Evolutionary conservation across 2,797 vertebrate species (phyloP), one percentile per base, ranked within the genome.

Genomic region (Halcyon chelicuti): DNA sequence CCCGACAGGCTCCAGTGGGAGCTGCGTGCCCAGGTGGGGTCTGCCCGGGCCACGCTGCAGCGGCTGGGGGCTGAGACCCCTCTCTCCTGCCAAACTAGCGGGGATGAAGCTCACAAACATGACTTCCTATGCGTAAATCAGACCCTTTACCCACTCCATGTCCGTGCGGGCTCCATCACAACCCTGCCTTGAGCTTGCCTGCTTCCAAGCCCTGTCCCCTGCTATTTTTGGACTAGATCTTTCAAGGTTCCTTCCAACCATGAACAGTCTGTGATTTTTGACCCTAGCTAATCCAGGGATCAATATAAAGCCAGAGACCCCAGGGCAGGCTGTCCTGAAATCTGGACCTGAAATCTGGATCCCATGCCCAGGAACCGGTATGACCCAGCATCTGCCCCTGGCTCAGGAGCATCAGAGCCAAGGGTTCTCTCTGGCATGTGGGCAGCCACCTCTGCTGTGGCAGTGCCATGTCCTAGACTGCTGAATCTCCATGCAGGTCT

Each of bases 401-500:
- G 19, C 3, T 1, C 1, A 1, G 51, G 5, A 82, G 35, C 66
- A 81, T 8, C 47, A 58, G 37, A 57, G 23, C 35, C 2, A 0
- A 28, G 47, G 22, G 29, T 29, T 23, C 55, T 12, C 20, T 44
- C 5, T 2, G 3, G 39, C 1, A 5, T 0, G 0, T 0, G 0
- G 16, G 12, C 6, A 5, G 58, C 35, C 42, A 46, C n/a, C 31
- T 33, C 62, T 14, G 31, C 37, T 16, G 73, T 21, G 63, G 40
- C 81, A 74, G 33, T 35, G 8, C n/a, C 40, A 4, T 9, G 25
- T 35, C n/a, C 57, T 68, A 29, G 28, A 14, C 0, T 10, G 8
- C 18, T 3, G 0, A 31, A 47, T 31, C 4, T 10, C 61, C 2
- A 0, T 0, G 8, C 28, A 20, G 39, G 49, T 60, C 72, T 57